Percentiles rank a stretch among this genome's conserved stretches.
Conservation (phyloP, 2,888 invertebrate species). For the Subacronicta megacephala region DNA sequence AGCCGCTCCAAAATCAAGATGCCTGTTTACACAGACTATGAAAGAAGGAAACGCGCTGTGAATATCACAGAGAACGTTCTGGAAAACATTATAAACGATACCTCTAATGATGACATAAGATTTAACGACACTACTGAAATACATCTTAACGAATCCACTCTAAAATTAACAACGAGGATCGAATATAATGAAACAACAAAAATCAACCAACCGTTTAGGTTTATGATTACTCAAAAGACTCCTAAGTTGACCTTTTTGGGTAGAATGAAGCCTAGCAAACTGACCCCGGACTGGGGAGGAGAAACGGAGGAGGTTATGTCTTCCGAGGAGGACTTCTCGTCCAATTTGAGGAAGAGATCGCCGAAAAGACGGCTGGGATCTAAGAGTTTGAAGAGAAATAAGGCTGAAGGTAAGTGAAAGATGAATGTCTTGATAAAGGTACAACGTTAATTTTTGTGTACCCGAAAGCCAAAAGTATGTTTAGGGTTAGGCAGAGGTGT, state of each 20-base stretch:
- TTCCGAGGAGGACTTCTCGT: slow-evolving; percentile 70
- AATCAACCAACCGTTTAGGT: slow-evolving; percentile 5
- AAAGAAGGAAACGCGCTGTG: slow-evolving; percentile 66
- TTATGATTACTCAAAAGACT: slow-evolving; percentile 32
- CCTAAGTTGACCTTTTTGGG: slow-evolving; percentile 53
- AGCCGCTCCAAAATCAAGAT: slow-evolving; percentile 34
- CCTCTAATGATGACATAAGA: slow-evolving; percentile 40
- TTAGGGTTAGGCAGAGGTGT: too few species aligned
- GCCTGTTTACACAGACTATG: slow-evolving; percentile 44
- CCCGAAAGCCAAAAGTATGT: too few species aligned
- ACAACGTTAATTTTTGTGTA: too few species aligned
- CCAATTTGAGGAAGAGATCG: slow-evolving; percentile 62
- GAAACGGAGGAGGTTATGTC: slow-evolving; percentile 59
- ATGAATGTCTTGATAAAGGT: too few species aligned
- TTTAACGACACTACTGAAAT: slow-evolving; percentile 30
- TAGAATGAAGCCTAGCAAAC: slow-evolving; percentile 51
- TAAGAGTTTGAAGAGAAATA: slow-evolving; percentile 41
- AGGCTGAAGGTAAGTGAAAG: slow-evolving; percentile 53
- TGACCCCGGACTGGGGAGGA: slow-evolving; percentile 46
- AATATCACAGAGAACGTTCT: slow-evolving; percentile 62
- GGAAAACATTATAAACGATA: slow-evolving; percentile 66
- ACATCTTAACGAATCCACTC: background rate
- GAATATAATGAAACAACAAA: slow-evolving; percentile 9
- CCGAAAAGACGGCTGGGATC: slow-evolving; percentile 50
- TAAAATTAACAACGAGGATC: slow-evolving; percentile 1